Percentiles rank a stretch among this genome's conserved stretches.
phyloP scores from a whole-genome alignment of 2,797 vertebrate genomes.

The Fistularia tabacaria region DNA sequence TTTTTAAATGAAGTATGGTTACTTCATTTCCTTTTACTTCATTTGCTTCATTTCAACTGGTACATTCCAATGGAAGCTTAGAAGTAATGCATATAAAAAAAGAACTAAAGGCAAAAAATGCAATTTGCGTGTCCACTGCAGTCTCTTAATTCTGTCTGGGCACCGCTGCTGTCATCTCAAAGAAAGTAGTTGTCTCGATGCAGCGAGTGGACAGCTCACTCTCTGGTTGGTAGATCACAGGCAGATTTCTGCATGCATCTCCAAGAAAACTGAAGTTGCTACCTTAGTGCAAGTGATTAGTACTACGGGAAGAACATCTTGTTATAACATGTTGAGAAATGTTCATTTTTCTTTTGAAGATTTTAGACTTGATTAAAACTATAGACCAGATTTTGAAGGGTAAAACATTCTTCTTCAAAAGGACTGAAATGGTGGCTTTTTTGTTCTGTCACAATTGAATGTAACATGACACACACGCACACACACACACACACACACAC shows the following conservation, averaged over 20 bases:
- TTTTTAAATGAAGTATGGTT: too few species aligned
- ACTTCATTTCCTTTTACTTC: too few species aligned
- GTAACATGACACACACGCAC: neutral
- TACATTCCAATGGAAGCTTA: neutral
- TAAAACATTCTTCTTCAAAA: neutral
- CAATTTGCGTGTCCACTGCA: too few species aligned
- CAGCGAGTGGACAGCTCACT: neutral
- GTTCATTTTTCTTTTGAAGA: neutral
- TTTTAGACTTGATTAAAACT: neutral
- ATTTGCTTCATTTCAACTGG: too few species aligned
- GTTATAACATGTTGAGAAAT: too few species aligned
- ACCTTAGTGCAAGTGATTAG: neutral
- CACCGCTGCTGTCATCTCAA: neutral
- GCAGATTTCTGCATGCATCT: too few species aligned
- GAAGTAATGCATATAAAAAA: too few species aligned
- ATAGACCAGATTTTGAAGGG: neutral
- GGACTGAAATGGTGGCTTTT: conserved; percentile 1
- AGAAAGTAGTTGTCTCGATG: neutral
- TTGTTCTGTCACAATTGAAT: neutral
- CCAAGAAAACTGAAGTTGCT: too few species aligned
- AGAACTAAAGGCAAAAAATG: too few species aligned
- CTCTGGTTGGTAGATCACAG: too few species aligned
- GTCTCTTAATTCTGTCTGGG: too few species aligned
- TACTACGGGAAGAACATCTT: neutral
- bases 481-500: neutral